Evolutionary conservation across 2,888 invertebrate genomes (phyloP).

Genomic region (Drosophila paranaensis): DNA sequence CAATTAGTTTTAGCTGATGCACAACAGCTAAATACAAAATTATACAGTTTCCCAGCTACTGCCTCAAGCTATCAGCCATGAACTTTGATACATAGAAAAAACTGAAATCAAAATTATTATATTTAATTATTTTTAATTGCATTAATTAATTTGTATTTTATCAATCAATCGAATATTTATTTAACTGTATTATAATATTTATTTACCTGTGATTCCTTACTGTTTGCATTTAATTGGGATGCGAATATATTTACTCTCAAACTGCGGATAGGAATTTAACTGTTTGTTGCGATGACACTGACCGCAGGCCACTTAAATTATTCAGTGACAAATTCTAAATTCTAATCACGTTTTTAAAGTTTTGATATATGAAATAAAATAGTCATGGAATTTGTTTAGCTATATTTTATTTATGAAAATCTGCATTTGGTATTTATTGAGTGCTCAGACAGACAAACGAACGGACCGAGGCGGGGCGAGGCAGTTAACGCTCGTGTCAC

Average conservation of each 20-base stretch:
- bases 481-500: conserved; percentile 8
- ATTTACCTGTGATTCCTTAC: not conserved
- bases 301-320: conserved; percentile 15
- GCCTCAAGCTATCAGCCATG: not conserved
- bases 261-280: not conserved
- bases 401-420: conserved; percentile 18
- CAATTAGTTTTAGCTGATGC: too few species aligned
- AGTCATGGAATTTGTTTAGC: not conserved
- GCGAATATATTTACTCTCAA: not conserved
- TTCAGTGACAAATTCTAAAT: conserved; percentile 15
- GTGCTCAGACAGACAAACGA: not conserved
- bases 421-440: conserved; percentile 38
- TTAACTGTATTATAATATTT: not conserved
- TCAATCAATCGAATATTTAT: not conserved
- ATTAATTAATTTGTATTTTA: not conserved
- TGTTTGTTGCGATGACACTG: not conserved
- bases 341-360: conserved; percentile 9
- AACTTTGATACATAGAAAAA: too few species aligned
- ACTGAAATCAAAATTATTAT: not conserved
- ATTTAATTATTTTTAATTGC: not conserved
- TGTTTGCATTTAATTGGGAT: too few species aligned
- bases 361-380: conserved; percentile 9
- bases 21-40: too few species aligned
- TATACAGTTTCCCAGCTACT: not conserved
- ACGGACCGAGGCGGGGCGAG: too few species aligned